Conservation (phyloP, 2,113 vertebrate genomes). For the Himantopus leucocephalus region DNA sequence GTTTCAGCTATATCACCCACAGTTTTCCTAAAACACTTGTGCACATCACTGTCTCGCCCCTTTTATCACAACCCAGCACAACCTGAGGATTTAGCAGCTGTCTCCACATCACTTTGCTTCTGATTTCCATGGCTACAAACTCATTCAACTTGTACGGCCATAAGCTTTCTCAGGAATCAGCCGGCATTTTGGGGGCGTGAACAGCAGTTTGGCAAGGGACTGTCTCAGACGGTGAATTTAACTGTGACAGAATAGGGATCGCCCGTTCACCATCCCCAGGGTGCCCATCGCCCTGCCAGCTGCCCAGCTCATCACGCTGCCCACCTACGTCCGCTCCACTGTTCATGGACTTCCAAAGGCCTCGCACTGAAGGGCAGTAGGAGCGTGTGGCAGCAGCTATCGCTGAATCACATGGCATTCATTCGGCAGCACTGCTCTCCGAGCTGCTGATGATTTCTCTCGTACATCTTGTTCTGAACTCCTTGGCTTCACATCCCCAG, state of each 20-base stretch:
- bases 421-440: not conserved
- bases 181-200: not conserved
- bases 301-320: not conserved
- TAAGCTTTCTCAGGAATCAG: not conserved
- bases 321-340: not conserved
- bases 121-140: not conserved
- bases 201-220: not conserved
- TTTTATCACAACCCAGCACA: not conserved
- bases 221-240: not conserved
- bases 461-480: not conserved
- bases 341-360: not conserved
- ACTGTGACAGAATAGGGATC: not conserved
- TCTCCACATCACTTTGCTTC: not conserved
- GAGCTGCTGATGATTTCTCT: not conserved
- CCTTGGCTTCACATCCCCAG: fast-evolving
- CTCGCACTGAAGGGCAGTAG: not conserved
- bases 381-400: not conserved
- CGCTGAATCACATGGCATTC: fast-evolving
- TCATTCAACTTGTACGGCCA: not conserved
- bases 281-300: not conserved
- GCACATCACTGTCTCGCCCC: fast-evolving
- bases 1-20: not conserved
- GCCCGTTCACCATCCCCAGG: not conserved
- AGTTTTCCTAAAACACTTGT: not conserved
- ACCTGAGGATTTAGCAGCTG: not conserved